Percentiles rank a stretch among this genome's conserved stretches.
These are phyloP conservation scores for Gonatopus flavifemur DNA, from an alignment of 1,140 invertebrate genomes.

Conservation along the genomic window DNA sequence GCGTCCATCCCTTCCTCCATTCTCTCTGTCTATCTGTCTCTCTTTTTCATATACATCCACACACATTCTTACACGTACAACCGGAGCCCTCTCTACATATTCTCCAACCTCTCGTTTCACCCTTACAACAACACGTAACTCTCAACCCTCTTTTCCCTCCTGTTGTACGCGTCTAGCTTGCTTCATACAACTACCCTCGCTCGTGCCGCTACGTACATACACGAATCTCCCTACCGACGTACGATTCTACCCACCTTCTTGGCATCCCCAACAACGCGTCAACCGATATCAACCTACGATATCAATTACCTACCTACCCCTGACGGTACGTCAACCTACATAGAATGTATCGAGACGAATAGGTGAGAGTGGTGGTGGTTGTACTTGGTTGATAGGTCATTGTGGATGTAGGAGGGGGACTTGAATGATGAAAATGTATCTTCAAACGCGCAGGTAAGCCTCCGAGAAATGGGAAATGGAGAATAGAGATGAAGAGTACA, in stretches of 20 bases:
- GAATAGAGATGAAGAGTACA: too few relatives aligned
- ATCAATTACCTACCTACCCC: slow-evolving; percentile 34
- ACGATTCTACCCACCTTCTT: not conserved
- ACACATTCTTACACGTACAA: slow-evolving; percentile 12
- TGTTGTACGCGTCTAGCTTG: not conserved
- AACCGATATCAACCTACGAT: slow-evolving; percentile 29
- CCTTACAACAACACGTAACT: not conserved
- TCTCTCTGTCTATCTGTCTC: too few relatives aligned
- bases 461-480: too few relatives aligned
- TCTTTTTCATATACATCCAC: too few relatives aligned
- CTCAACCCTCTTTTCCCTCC: slow-evolving; percentile 19
- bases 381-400: too few relatives aligned
- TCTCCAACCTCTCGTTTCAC: not conserved
- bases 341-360: too few relatives aligned
- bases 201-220: too few relatives aligned
- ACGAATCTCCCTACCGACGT: slow-evolving; percentile 9
- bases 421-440: too few relatives aligned
- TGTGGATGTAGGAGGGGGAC: too few relatives aligned
- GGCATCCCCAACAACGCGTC: slow-evolving; percentile 19
- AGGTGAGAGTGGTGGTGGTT: too few relatives aligned
- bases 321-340: too few relatives aligned
- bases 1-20: slow-evolving; percentile 39
- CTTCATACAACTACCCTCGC: not conserved
- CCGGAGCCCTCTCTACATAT: slow-evolving; percentile 9
- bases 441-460: too few relatives aligned